phyloP scores from a whole-genome alignment of 2,113 vertebrate species.

The Lophotis ruficrista region DNA sequence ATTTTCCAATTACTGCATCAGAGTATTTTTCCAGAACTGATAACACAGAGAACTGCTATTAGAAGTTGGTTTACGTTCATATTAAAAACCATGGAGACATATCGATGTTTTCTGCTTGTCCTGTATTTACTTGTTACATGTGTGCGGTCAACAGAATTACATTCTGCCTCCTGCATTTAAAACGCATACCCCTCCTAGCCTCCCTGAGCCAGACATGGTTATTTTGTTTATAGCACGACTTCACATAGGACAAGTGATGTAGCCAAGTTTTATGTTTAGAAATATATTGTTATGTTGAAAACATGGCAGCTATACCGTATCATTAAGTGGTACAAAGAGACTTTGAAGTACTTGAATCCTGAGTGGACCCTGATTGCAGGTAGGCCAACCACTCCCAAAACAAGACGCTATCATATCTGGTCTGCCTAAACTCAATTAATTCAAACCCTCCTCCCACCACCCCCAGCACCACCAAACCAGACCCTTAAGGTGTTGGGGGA shows the following conservation, averaged over 20 bases:
- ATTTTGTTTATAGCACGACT: background rate
- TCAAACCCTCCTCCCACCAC: background rate
- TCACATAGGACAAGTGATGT: background rate
- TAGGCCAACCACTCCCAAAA: background rate
- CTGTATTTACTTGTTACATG: background rate
- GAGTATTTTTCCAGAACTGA: background rate
- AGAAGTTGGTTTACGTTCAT: background rate
- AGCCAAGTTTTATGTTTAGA: background rate
- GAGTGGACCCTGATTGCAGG: background rate
- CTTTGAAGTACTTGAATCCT: background rate
- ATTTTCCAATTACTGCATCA: background rate
- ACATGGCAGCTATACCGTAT: background rate
- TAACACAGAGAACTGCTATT: background rate
- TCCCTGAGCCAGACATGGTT: background rate
- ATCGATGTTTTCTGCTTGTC: background rate
- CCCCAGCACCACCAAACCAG: background rate
- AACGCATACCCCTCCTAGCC: background rate
- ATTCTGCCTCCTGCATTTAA: background rate
- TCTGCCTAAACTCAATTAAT: background rate
- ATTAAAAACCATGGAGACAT: background rate
- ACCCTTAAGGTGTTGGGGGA: rapidly evolving
- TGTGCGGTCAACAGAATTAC: background rate
- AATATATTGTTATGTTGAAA: background rate
- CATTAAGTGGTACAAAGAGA: background rate
- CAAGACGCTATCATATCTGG: background rate